Evolutionary conservation across 2,888 invertebrate species (phyloP), one percentile per base, ranked within the genome.

Genomic region (Tigriopus californicus): DNA sequence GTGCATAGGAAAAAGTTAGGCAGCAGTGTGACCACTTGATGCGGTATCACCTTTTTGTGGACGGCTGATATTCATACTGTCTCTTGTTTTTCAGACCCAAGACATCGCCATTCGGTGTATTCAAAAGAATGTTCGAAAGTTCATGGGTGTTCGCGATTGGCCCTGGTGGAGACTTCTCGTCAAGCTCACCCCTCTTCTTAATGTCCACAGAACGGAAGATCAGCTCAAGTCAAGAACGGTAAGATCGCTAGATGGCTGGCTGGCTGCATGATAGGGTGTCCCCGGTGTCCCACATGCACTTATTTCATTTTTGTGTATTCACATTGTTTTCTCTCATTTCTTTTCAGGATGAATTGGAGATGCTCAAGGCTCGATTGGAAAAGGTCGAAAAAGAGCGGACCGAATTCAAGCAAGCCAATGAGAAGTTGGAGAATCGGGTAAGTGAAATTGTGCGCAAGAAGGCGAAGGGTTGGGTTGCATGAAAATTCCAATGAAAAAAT

Each of bases 91-190:
- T 13, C 68, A 79, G 77, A 71, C 79, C 18, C 78, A 88, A 75
- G 87, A 89, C 71, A 77, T 85, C 63, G 90, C 90, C 46, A 85
- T 89, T 51, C 78, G 85, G 61, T 95, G 95, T 72, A 86, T 95
- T 65, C 94, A 94, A 72, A 80, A 90, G 64, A 94, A 94, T 76
- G 90, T 94, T 58, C 80, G 87, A 66, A 90, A 90, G 67, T 85
- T 91, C 73, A 79, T 91, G 72, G 80, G 84, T 62, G 90, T 94
- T 15, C 79, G 88, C 47, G 89, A 88, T 72, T 95, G 95, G 95
- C 52, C 89, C 11, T 95, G 95, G 95, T 95, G 95, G 95, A 76
- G 89, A 63, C 77, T 95, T 63, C 80, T 92, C 71, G 85, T 91
- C 61, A 81, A 89, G 65, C 89, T 95, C 54, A 82, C 87, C 58